Evolutionary conservation across 2,797 vertebrate species (phyloP).

Genomic region (Platyrinchus mystaceus): DNA sequence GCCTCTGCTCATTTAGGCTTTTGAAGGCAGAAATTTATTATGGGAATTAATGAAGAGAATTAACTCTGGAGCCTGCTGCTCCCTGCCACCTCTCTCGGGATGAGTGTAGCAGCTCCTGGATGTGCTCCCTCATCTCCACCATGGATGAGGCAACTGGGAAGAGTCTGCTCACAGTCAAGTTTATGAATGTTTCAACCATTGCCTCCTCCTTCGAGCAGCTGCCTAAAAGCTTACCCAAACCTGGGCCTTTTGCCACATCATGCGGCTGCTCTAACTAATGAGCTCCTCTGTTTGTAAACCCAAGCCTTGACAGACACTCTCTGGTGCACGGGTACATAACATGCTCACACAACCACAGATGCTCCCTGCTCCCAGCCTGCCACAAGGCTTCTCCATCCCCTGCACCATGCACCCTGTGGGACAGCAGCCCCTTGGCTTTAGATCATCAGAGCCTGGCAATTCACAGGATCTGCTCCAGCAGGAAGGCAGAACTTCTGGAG

Average conservation of each 20-base stretch:
- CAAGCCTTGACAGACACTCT: background rate
- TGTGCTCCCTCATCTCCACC: background rate
- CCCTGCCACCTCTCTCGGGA: background rate
- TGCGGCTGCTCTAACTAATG: background rate
- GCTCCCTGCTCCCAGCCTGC: background rate
- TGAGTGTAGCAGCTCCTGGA: background rate
- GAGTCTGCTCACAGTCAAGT: background rate
- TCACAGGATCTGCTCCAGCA: background rate
- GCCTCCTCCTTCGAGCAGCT: background rate
- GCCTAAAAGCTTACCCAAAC: background rate
- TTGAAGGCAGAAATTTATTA: background rate
- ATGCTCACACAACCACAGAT: fast-evolving
- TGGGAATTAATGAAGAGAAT: background rate
- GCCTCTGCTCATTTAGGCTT: background rate
- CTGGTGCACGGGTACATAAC: background rate
- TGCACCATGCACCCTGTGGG: fast-evolving
- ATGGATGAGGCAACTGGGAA: background rate
- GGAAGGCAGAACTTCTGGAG: background rate
- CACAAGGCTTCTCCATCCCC: background rate
- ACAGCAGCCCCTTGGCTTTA: background rate
- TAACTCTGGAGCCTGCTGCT: background rate
- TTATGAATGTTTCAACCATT: background rate
- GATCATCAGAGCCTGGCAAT: background rate
- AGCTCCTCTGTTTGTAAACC: background rate
- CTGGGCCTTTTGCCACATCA: background rate